A percentile compares a stretch with the other conserved stretches of the same genome.
phyloP scores from a whole-genome alignment of 1,140 invertebrate species.

The Drosophila paulistorum region DNA sequence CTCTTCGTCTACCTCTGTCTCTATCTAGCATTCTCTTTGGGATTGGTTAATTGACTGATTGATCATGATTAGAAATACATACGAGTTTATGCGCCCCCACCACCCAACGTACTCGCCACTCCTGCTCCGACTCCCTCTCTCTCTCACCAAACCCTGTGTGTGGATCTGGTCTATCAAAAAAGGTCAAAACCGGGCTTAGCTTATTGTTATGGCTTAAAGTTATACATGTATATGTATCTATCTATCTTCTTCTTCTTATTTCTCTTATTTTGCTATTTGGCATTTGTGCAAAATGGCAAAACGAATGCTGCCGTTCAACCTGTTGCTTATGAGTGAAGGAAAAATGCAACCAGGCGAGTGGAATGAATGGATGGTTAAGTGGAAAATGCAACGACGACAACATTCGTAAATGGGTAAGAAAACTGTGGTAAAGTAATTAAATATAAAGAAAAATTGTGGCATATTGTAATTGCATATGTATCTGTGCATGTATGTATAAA shows the following conservation, averaged over 20 bases:
- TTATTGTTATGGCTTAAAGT: slow-evolving; percentile 9
- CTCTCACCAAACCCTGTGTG: background rate
- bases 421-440: slow-evolving; percentile 9
- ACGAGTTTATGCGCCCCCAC: background rate
- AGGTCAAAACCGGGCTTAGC: slow-evolving; percentile 16
- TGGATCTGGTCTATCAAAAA: slow-evolving; percentile 3
- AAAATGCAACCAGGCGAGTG: too few species aligned
- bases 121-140: background rate
- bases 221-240: background rate
- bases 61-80: slow-evolving; percentile 3
- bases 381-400: slow-evolving; percentile 6
- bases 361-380: background rate
- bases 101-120: too few species aligned
- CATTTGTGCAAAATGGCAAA: slow-evolving; percentile 73
- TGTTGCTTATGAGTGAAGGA: slow-evolving; percentile 46
- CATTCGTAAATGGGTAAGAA: background rate
- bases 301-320: slow-evolving; percentile 54
- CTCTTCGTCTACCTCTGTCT: too few species aligned
- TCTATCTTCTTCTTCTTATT: background rate
- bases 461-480: background rate
- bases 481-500: background rate
- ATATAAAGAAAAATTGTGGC: background rate
- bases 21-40: background rate
- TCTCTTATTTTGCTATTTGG: slow-evolving; percentile 44
- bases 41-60: slow-evolving; percentile 8